Conservation (phyloP, 2,113 vertebrate genomes). For the Guaruba guarouba region DNA sequence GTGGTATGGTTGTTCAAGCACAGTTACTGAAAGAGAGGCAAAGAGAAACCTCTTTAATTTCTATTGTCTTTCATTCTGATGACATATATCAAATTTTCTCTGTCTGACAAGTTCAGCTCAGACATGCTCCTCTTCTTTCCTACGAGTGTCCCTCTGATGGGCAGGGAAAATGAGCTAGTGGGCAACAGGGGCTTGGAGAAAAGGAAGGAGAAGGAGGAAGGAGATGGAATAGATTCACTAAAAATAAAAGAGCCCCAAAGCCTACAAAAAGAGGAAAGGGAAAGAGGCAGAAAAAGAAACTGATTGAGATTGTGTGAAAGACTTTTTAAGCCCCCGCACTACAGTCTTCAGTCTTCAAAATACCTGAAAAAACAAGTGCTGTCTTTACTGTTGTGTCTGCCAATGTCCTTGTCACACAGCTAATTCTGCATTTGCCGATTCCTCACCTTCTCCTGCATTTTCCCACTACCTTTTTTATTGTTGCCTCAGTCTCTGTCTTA, state of each 20-base stretch:
- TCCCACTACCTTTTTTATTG: no score
- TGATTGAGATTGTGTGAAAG: background rate
- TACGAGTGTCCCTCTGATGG: slow-evolving; percentile 1
- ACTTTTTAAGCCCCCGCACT: background rate
- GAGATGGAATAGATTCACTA: background rate
- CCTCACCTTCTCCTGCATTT: background rate
- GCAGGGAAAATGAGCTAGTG: slow-evolving; percentile 5
- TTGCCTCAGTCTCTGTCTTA: background rate
- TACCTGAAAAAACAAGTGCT: background rate
- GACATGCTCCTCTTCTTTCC: background rate
- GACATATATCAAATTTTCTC: slow-evolving; percentile 59
- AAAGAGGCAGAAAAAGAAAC: background rate
- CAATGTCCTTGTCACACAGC: background rate
- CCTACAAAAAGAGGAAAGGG: background rate
- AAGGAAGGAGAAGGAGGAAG: background rate
- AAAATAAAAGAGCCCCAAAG: background rate
- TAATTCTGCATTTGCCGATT: background rate
- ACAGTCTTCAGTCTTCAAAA: background rate
- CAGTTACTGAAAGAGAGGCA: slow-evolving; percentile 19
- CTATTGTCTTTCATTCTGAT: slow-evolving; percentile 39
- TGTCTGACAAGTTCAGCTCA: slow-evolving; percentile 50
- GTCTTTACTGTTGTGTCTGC: background rate
- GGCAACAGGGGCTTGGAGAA: background rate
- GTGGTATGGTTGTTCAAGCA: slow-evolving; percentile 12
- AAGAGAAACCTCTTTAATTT: slow-evolving; percentile 56